Percentiles rank a stretch among this genome's conserved stretches.
Conservation (phyloP, 2,113 vertebrate species). For the Varanus salvator region DNA sequence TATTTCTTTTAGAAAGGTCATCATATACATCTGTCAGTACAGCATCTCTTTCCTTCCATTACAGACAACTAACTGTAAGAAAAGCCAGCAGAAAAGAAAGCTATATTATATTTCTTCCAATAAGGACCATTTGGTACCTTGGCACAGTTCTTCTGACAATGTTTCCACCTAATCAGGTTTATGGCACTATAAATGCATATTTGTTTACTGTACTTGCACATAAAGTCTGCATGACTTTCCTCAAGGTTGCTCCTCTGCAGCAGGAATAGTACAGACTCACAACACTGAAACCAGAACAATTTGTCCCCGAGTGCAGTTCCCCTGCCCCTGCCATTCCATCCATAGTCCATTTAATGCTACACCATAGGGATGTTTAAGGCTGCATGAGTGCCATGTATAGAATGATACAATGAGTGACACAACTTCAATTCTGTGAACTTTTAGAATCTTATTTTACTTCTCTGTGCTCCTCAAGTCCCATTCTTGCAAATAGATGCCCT, state of each 20-base stretch:
- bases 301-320: neutral
- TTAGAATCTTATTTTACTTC: neutral
- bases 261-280: neutral
- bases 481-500: neutral
- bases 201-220: neutral
- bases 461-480: neutral
- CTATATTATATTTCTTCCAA: conserved; percentile 65
- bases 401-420: neutral
- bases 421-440: neutral
- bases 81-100: conserved; percentile 55
- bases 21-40: conserved; percentile 20
- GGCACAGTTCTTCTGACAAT: conserved; percentile 47
- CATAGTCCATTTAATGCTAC: neutral
- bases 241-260: neutral
- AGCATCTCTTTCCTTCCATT: conserved; percentile 43
- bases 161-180: neutral
- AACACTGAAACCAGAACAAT: neutral
- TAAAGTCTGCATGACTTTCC: neutral
- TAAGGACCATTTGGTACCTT: conserved; percentile 67
- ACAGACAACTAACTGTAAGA: conserved; percentile 35
- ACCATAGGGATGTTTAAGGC: neutral
- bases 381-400: neutral
- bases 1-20: fast-evolving
- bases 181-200: neutral
- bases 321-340: too few species aligned